Evolutionary conservation across 2,113 vertebrate species (phyloP), one percentile per base, ranked within the genome.

Genomic region (Eleginops maclovinus): DNA sequence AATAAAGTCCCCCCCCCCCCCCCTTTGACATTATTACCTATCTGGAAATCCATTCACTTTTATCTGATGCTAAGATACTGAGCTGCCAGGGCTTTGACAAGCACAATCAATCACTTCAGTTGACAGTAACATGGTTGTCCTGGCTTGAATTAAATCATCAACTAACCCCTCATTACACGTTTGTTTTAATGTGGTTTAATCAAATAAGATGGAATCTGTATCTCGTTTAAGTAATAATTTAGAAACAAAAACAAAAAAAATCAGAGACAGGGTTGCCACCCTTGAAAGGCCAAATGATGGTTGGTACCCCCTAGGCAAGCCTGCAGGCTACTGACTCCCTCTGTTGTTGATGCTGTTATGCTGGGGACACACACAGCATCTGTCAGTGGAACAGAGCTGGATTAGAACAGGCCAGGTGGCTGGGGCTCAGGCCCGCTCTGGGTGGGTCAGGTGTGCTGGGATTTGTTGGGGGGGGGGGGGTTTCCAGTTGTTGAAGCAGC

Each of bases 321-420:
- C 90, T 91, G 77, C 77, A 84, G 88, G 88, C 90, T 65, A 56
- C 87, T 71, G 83, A 82, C 85, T 83, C 87, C 81, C 79, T 80
- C 68, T 81, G 75, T 87, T 90, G 86, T 55, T 75, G 73, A 14
- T 85, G 82, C 76, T 85, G 87, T 79, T 89, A 91, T 84, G 82
- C 74, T 68, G 80, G 72, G 73, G 78, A 89, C 78, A 89, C 69
- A 77, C 80, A 61, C 82, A 83, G 89, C 76, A 88, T 89, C 87
- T 91, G 88, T 90, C 76, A 81, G 71, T 79, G 81, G 77, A 86
- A 70, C 54, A 16, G 79, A 86, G 58, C 43, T 78, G 79, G 69
- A 73, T 50, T 73, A 74, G 75, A 54, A 82, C 76, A 77, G 63
- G 44, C 65, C 47, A 21, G 62, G 40, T 54, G 28, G n/a, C 44